These are phyloP conservation scores for Coendou prehensilis DNA, from an alignment of 2,797 vertebrate genomes.

Conservation along the genomic window DNA sequence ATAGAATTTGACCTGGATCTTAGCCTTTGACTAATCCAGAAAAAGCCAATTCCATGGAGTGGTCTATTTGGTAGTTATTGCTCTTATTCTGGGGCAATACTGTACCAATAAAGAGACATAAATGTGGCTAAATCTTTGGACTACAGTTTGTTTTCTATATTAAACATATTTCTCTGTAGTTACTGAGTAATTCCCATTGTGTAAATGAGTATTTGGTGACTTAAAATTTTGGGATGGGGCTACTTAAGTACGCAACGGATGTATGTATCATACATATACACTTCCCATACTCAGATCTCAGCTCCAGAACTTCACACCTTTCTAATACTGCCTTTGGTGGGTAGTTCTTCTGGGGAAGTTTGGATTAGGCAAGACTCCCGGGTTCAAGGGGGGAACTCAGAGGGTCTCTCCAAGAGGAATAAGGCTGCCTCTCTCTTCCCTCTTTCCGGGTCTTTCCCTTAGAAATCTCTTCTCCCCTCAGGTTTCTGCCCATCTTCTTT, in stretches of 20 bases:
- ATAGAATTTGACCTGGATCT: not conserved
- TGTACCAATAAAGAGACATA: not conserved
- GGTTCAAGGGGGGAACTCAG: rapidly evolving
- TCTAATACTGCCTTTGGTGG: not conserved
- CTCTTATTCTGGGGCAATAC: not conserved
- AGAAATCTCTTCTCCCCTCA: not conserved
- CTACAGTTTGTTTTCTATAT: not conserved
- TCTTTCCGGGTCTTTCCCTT: not conserved
- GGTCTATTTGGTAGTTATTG: not conserved
- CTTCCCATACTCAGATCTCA: not conserved
- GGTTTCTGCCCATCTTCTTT: not conserved
- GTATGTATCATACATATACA: not conserved
- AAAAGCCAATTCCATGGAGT: not conserved
- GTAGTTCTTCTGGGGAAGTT: not conserved
- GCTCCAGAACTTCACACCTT: not conserved
- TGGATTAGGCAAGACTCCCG: not conserved
- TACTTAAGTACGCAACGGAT: not conserved
- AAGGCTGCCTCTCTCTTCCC: rapidly evolving
- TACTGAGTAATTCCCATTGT: not conserved
- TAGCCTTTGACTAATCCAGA: not conserved
- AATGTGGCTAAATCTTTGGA: slow-evolving; percentile 21
- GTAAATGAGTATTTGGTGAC: not conserved
- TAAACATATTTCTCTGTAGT: not conserved
- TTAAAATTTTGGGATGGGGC: not conserved
- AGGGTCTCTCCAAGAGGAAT: not conserved